Evolutionary conservation across 2,113 vertebrate species (phyloP).

Genomic region (Lepisosteus osseus): DNA sequence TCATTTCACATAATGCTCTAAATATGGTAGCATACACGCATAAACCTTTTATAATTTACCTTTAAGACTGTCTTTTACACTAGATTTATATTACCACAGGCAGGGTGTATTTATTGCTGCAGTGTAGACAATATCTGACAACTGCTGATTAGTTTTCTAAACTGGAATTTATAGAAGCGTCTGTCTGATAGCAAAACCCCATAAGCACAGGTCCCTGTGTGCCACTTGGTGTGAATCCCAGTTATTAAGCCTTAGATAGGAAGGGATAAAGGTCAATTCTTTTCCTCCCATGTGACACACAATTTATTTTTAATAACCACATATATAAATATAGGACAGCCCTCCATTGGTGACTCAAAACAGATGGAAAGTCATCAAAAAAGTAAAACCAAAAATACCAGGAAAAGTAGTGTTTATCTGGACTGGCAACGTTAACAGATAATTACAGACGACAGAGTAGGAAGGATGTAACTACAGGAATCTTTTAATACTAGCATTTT

Average conservation of each 20-base stretch:
- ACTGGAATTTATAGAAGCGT: background rate
- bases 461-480: conserved; percentile 1
- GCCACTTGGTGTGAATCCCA: background rate
- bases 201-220: background rate
- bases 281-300: background rate
- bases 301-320: background rate
- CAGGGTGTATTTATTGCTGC: background rate
- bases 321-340: background rate
- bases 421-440: background rate
- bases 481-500: conserved; percentile 3
- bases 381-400: background rate
- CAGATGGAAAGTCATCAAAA: background rate
- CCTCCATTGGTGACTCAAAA: background rate
- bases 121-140: background rate
- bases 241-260: conserved; percentile 2
- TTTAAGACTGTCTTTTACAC: too few relatives aligned
- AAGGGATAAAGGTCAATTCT: conserved; percentile 13
- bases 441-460: background rate
- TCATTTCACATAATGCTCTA: too few relatives aligned
- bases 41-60: too few relatives aligned
- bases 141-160: background rate
- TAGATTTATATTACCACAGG: too few relatives aligned
- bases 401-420: conserved; percentile 5
- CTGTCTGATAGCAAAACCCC: background rate
- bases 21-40: too few relatives aligned